These are phyloP conservation scores for Habropoda laboriosa DNA, from an alignment of 1,140 invertebrate species.

Conservation along the genomic window DNA sequence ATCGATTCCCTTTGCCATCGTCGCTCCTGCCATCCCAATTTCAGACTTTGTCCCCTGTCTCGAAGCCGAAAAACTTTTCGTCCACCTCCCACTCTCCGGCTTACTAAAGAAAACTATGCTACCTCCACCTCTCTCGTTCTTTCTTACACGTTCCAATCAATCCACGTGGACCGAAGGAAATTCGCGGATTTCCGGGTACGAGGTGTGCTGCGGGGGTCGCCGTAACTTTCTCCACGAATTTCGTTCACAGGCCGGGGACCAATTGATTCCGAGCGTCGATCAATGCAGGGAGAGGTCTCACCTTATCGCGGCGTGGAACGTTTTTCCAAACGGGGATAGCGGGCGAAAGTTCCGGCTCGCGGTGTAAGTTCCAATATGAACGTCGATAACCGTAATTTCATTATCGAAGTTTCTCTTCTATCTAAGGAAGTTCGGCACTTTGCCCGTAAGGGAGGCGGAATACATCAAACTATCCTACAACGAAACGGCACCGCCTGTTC, in stretches of 20 bases:
- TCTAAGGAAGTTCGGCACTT: slow-evolving; percentile 41
- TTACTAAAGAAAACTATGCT: background rate
- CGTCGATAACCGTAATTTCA: slow-evolving; percentile 63
- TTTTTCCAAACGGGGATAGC: background rate
- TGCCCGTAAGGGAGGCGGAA: slow-evolving; percentile 1
- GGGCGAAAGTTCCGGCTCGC: background rate
- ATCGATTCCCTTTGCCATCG: background rate
- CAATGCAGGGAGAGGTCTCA: background rate
- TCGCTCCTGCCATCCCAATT: background rate
- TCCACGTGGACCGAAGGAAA: background rate
- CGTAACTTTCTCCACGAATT: background rate
- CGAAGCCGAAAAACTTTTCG: background rate
- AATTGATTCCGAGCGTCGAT: slow-evolving; percentile 7
- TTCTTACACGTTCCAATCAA: too few relatives aligned
- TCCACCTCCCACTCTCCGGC: background rate
- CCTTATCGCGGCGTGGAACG: background rate
- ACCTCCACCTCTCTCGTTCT: too few relatives aligned
- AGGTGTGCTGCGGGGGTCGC: background rate
- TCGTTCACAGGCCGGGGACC: slow-evolving; percentile 23
- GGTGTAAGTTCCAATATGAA: slow-evolving; percentile 44
- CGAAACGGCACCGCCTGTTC: slow-evolving; percentile 22
- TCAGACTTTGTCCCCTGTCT: background rate
- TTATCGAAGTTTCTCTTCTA: slow-evolving; percentile 60
- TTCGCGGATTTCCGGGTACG: background rate
- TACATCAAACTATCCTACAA: slow-evolving; percentile 17